Conservation (phyloP, 2,113 vertebrate genomes). For the Pelmatolapia mariae region DNA sequence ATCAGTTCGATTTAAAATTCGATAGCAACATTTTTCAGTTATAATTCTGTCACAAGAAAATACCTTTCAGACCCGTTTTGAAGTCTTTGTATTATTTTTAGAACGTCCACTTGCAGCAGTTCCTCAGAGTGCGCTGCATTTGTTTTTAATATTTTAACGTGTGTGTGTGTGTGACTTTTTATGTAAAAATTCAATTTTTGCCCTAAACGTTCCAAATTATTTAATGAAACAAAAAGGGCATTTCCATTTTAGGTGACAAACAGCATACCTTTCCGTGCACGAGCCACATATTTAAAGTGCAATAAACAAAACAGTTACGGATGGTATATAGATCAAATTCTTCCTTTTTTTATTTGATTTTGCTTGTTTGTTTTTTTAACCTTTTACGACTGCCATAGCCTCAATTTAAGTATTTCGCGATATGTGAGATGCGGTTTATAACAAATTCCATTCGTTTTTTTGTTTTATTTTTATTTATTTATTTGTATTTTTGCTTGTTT, state of each 20-base stretch:
- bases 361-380: not conserved
- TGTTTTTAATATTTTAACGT: not conserved
- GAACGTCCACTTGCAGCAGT: not conserved
- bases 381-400: not conserved
- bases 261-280: not conserved
- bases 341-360: not conserved
- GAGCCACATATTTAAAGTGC: not conserved
- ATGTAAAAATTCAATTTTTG: not conserved
- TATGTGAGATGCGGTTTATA: not conserved
- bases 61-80: not conserved
- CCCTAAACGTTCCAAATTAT: not conserved
- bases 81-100: not conserved
- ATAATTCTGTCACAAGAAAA: not conserved
- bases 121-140: not conserved
- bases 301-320: not conserved
- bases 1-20: slow-evolving; percentile 1
- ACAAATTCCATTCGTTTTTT: not conserved
- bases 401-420: not conserved
- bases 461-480: not conserved
- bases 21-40: slow-evolving; percentile 3
- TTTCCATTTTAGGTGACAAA: not conserved
- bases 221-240: not conserved
- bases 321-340: not conserved
- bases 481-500: not conserved
- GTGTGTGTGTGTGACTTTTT: not conserved